Evolutionary conservation across 2,888 invertebrate genomes (phyloP).

Genomic region (Hyposoter didymator): DNA sequence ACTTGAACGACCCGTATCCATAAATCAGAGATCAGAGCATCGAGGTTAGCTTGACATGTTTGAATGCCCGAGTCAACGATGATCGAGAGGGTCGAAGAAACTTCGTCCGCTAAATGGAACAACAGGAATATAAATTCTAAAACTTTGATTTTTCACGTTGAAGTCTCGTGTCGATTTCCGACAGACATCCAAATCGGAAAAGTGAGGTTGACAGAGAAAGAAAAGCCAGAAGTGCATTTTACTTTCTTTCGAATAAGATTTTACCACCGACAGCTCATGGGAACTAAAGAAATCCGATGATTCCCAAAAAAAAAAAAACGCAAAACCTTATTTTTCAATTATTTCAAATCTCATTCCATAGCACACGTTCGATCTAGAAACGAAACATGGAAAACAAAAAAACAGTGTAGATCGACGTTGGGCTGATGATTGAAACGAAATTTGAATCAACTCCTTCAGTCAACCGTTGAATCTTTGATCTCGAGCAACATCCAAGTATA

Average conservation of each 20-base stretch:
- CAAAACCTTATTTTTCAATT: background rate
- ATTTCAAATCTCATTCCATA: background rate
- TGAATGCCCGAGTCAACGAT: background rate
- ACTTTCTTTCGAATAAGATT: background rate
- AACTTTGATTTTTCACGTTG: background rate
- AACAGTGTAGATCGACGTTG: background rate
- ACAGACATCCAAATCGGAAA: background rate
- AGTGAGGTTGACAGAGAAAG: background rate
- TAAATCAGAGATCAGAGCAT: background rate
- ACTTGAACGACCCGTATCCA: background rate
- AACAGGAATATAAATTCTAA: background rate
- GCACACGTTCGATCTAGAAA: background rate
- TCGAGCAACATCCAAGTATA: constrained; percentile 2
- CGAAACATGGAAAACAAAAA: background rate
- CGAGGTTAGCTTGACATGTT: background rate
- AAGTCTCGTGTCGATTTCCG: background rate
- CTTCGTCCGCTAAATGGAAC: background rate
- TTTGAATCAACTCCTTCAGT: constrained; percentile 18
- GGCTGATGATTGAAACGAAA: background rate
- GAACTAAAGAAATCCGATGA: background rate
- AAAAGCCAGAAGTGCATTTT: background rate
- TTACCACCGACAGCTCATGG: background rate
- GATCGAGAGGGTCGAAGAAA: constrained; percentile 27
- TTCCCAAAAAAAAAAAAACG: background rate
- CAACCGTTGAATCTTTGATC: constrained; percentile 26